Conservation (phyloP, 2,797 vertebrate species). For the Betta splendens region DNA sequence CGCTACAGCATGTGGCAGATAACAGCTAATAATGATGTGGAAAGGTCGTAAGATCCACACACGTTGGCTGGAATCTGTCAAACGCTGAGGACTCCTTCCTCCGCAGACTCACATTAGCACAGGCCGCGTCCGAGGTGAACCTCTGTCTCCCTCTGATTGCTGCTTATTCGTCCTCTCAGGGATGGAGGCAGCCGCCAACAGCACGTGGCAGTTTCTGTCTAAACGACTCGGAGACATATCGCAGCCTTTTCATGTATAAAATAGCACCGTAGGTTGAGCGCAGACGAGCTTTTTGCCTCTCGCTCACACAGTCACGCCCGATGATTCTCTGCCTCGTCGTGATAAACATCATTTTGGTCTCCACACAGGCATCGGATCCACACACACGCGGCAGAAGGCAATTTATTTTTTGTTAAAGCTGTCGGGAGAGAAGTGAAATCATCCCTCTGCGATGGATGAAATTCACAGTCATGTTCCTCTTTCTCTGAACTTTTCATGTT, state of each 20-base stretch:
- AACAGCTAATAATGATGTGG: slow-evolving; percentile 19
- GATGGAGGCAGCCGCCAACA: slow-evolving; percentile 10
- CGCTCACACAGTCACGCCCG: slow-evolving; percentile 8
- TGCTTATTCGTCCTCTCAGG: slow-evolving; percentile 30
- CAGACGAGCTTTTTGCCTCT: slow-evolving; percentile 2
- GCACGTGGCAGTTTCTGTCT: background rate
- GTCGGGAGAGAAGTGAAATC: slow-evolving; percentile 4
- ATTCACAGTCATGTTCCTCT: slow-evolving; percentile 2
- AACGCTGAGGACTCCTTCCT: slow-evolving; percentile 16
- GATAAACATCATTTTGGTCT: slow-evolving; percentile 1
- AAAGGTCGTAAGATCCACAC: slow-evolving; percentile 27
- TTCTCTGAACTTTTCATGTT: slow-evolving; percentile 35
- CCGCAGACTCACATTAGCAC: slow-evolving; percentile 35
- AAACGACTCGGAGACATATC: slow-evolving; percentile 32
- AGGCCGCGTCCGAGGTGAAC: slow-evolving; percentile 31
- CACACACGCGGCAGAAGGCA: background rate
- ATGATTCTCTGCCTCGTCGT: background rate
- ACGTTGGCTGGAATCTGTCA: background rate
- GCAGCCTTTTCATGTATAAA: slow-evolving; percentile 40
- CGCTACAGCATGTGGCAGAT: slow-evolving; percentile 2
- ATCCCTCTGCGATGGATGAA: slow-evolving; percentile 6
- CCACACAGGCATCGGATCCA: background rate
- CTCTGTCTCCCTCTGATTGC: slow-evolving; percentile 44
- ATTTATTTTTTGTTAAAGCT: slow-evolving; percentile 4
- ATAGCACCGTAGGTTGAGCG: slow-evolving; percentile 2